Evolutionary conservation across 1,140 invertebrate species (phyloP).

Genomic region (Rhagoletis pomonella): DNA sequence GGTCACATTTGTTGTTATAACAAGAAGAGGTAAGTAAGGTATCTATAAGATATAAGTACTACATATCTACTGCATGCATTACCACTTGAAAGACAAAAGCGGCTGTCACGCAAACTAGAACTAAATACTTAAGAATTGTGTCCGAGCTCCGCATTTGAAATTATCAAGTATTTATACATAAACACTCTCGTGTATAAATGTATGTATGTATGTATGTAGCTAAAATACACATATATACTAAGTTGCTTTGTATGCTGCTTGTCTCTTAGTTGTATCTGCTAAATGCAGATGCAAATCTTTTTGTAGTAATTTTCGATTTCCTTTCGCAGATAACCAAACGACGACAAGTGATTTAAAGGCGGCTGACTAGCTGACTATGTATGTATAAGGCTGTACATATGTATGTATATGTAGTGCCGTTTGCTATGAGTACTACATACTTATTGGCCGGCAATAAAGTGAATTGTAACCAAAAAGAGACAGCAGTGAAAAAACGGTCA

Average conservation of each 20-base stretch:
- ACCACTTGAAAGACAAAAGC: neutral
- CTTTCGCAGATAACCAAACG: constrained; percentile 66
- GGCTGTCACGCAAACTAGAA: constrained; percentile 39
- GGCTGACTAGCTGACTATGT: neutral
- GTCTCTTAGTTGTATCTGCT: constrained; percentile 63
- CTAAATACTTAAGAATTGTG: constrained; percentile 13
- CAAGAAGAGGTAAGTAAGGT: constrained; percentile 38
- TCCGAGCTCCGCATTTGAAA: constrained; percentile 14
- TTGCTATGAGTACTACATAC: neutral
- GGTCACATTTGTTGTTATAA: constrained; percentile 23
- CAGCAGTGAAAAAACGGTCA: neutral
- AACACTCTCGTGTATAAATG: neutral
- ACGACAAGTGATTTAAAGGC: constrained; percentile 34
- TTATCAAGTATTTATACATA: neutral
- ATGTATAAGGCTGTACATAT: too few species aligned
- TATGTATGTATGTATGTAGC: neutral
- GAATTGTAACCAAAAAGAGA: neutral
- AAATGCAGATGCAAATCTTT: constrained; percentile 53
- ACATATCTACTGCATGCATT: neutral
- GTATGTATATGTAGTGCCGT: neutral
- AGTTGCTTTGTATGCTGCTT: constrained; percentile 38
- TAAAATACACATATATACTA: neutral
- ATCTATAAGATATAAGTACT: neutral
- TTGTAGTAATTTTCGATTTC: constrained; percentile 73
- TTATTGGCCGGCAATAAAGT: neutral